Evolutionary conservation across 2,797 vertebrate genomes (phyloP).

Genomic region (Pangasius mekongensis): DNA sequence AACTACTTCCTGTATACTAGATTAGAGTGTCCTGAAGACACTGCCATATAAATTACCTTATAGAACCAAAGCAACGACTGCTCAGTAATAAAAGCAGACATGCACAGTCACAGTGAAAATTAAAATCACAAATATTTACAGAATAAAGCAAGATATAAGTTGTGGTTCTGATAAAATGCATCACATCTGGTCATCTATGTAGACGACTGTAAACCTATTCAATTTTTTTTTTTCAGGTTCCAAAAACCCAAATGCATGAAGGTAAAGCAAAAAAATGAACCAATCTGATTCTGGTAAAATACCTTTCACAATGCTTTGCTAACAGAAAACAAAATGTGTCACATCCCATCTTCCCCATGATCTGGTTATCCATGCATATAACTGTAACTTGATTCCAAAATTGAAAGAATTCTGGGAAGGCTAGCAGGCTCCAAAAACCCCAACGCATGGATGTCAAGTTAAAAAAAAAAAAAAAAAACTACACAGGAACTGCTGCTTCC

Average conservation of each 20-base stretch:
- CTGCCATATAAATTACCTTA: not conserved
- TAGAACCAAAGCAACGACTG: not conserved
- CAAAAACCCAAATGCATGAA: not conserved
- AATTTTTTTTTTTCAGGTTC: not conserved
- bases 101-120: not conserved
- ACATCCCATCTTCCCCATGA: constrained; percentile 3
- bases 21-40: constrained; percentile 68
- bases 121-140: not conserved
- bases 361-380: not conserved
- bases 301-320: not conserved
- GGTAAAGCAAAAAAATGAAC: not conserved
- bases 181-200: not conserved
- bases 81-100: not conserved
- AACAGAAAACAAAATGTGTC: not conserved
- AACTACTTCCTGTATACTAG: constrained; percentile 86
- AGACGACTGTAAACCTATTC: not conserved
- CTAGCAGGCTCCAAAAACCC: constrained; percentile 49
- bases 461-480: constrained; percentile 59
- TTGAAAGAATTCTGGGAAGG: not conserved
- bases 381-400: not conserved
- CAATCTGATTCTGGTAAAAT: not conserved
- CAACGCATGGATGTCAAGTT: constrained; percentile 50
- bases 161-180: not conserved
- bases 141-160: not conserved
- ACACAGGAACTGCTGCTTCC: constrained; percentile 77